Conservation (phyloP, 2,888 invertebrate species). For the Brachylomia viminalis region DNA sequence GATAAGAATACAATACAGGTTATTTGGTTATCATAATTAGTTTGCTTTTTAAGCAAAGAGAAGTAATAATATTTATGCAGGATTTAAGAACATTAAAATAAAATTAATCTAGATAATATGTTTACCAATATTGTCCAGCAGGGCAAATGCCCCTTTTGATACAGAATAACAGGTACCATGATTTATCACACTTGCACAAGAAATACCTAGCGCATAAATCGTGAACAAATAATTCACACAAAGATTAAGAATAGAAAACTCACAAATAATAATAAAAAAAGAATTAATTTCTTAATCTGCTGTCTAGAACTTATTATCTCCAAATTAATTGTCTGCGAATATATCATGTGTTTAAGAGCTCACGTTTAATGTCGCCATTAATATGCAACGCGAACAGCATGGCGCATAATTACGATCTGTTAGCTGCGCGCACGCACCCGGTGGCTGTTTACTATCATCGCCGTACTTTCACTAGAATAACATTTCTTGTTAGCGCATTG, state of each 20-base stretch:
- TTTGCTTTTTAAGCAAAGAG: neutral
- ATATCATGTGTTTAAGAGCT: slow-evolving; percentile 54
- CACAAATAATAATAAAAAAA: neutral
- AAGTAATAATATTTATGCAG: neutral
- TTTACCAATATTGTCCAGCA: neutral
- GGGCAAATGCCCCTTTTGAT: neutral
- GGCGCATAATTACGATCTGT: slow-evolving; percentile 62
- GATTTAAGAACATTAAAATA: neutral
- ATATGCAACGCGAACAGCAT: slow-evolving; percentile 62
- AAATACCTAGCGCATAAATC: neutral
- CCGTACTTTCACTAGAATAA: slow-evolving; percentile 66
- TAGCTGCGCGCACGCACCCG: slow-evolving; percentile 57
- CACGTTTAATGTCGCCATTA: slow-evolving; percentile 55
- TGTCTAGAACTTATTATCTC: slow-evolving; percentile 31
- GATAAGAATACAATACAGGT: neutral
- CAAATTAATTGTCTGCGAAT: slow-evolving; percentile 48
- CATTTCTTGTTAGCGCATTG: slow-evolving; percentile 65
- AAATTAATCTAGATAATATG: neutral
- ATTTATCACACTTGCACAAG: neutral
- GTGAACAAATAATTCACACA: slow-evolving; percentile 2
- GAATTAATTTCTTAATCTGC: neutral
- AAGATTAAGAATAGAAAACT: slow-evolving; percentile 5
- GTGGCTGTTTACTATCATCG: slow-evolving; percentile 64
- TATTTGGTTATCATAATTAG: neutral
- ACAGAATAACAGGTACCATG: neutral